Evolutionary conservation across 2,888 invertebrate genomes (phyloP).

Genomic region (Dryobotodes eremita): DNA sequence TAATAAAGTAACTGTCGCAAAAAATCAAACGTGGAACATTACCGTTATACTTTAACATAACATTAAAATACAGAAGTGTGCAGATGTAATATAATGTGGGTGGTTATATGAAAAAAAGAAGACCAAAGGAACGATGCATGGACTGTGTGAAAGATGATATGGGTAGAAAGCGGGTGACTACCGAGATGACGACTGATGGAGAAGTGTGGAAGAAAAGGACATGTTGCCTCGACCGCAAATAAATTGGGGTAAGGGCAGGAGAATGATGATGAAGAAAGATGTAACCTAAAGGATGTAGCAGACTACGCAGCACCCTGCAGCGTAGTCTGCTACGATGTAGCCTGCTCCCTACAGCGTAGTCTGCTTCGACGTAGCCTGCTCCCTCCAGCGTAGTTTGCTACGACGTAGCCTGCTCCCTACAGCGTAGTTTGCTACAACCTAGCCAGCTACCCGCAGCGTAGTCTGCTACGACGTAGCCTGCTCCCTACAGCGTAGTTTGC

Average conservation of each 20-base stretch:
- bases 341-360: not conserved
- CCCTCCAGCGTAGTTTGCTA: not conserved
- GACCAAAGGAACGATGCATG: not conserved
- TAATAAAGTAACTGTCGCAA: not conserved
- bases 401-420: not conserved
- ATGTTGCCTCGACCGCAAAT: not conserved
- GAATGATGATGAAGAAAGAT: not conserved
- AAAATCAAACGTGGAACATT: not conserved
- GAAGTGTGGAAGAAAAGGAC: not conserved
- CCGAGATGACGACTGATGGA: not conserved
- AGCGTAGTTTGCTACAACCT: not conserved
- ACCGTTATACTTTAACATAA: not conserved
- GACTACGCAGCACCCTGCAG: not conserved
- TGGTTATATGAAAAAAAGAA: not conserved
- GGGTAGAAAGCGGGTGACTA: not conserved
- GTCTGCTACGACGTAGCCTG: not conserved
- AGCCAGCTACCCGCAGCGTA: not conserved
- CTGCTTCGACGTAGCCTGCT: not conserved
- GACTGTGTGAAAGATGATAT: not conserved
- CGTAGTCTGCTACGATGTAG: slow-evolving; percentile 7
- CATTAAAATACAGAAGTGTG: not conserved
- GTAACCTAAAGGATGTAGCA: not conserved
- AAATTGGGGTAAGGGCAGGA: not conserved
- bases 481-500: not conserved
- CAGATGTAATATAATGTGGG: not conserved